Base-by-base conservation (phyloP, 53 echinoderm and acorn worm genomes). In the Holothuria leucospilota region DNA sequence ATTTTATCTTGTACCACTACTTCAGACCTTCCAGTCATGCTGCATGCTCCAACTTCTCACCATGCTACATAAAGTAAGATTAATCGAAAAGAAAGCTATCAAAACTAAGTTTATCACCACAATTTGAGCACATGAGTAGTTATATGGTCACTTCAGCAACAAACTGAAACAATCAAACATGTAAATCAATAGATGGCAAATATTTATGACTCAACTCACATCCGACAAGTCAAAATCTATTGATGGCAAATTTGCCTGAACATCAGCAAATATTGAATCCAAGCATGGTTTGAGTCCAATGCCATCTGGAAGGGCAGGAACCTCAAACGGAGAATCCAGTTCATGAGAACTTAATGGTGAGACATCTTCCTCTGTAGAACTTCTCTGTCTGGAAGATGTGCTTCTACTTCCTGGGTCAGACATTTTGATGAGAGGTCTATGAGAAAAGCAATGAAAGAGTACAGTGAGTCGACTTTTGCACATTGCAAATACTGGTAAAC, bases 211-310 rank as follows among this genome's bases (percentile, higher is more conserved):
- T 5, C 9, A 20, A 90, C 99, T 95, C 68, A 99, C 99, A 89
- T 96, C 95, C 23, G 99, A 98, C 27, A 87, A 42, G 61, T 99
- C 99, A 94, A 99, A 99, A 70, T 99, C 95, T 38, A 99, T 87
- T 34, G 99, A 94, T 8, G 99, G 99, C 23, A 99, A 82, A 59
- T 78, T 95, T 46, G 93, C 90, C 71, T 99, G 99, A 5, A 95
- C 94, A 58, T 99, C 99, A 21, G 99, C 93, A 89, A 99, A 95
- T 82, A 99, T 99, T 46, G 90, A 84, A 65, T 93, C 92, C 30
- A 99, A 71, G 52, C 71, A 86, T 11, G 93, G 93, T 65, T 94
- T 90, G 1, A 99, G 82, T 34, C 92, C 95, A 6, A 90, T 62
- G 2, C 90, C 92, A n/a, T 90, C 87, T 3, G 90, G 77, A 18